These are phyloP conservation scores for Antedon mediterranea DNA, from an alignment of 53 echinoderm and acorn worm genomes.

Conservation along the genomic window DNA sequence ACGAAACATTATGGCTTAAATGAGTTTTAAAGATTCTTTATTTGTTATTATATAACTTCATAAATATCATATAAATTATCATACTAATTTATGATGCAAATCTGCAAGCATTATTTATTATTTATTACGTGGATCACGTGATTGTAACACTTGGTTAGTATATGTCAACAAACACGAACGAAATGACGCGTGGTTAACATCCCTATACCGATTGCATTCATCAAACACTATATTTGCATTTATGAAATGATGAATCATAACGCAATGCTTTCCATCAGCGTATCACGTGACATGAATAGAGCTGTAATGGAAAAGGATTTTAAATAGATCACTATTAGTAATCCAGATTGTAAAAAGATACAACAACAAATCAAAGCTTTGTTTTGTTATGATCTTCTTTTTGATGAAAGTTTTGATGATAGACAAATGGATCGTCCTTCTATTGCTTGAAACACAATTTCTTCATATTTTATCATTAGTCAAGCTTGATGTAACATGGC, in stretches of 20 bases:
- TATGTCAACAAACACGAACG: neutral
- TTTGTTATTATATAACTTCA: neutral
- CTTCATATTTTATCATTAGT: no score
- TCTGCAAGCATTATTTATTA: neutral
- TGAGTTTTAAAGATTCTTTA: no score
- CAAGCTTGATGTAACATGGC: no score
- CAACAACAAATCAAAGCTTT: neutral
- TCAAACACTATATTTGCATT: no score
- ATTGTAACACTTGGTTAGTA: neutral
- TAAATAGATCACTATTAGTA: neutral
- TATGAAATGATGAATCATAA: no score
- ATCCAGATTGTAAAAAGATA: neutral
- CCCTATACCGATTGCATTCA: neutral
- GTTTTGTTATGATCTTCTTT: neutral
- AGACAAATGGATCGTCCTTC: no score
- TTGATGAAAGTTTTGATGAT: no score
- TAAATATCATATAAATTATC: neutral
- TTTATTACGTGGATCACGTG: neutral
- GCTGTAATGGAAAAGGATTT: neutral
- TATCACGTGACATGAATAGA: neutral
- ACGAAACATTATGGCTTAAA: no score
- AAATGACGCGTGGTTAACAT: neutral
- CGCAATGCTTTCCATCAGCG: neutral
- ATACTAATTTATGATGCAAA: neutral
- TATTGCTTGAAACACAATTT: no score